A percentile compares a stretch with the other conserved stretches of the same genome.
Conservation (phyloP, 2,888 invertebrate species). For the Troides oblongomaculatus region DNA sequence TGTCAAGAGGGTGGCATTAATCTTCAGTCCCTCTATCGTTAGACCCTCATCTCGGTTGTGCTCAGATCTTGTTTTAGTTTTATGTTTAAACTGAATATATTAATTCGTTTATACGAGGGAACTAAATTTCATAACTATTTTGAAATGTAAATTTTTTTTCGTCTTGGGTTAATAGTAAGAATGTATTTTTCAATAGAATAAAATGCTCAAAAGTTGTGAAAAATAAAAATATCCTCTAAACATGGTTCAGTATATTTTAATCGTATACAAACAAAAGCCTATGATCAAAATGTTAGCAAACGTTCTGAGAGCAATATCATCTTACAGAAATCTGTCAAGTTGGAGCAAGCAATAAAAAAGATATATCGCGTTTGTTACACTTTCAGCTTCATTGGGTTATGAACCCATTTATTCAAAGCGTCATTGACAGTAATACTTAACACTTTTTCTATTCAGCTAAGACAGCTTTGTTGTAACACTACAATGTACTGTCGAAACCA, state of each 20-base stretch:
- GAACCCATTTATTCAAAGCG: conserved; percentile 42
- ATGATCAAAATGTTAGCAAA: not conserved
- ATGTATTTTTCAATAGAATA: too few relatives aligned
- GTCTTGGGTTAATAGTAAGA: too few relatives aligned
- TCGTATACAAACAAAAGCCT: not conserved
- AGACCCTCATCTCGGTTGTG: conserved; percentile 10
- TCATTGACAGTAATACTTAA: conserved; percentile 33
- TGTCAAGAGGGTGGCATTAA: conserved; percentile 29
- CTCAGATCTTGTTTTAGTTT: conserved; percentile 20
- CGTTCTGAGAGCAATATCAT: conserved; percentile 14
- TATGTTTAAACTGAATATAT: conserved; percentile 22
- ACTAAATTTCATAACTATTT: not conserved
- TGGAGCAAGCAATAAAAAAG: conserved; percentile 45
- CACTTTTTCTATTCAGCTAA: conserved; percentile 9
- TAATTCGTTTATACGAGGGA: not conserved
- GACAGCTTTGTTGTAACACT: not conserved
- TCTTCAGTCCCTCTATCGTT: conserved; percentile 24
- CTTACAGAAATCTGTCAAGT: conserved; percentile 47
- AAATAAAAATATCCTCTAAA: not conserved
- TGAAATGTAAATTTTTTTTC: not conserved
- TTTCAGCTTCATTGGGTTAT: conserved; percentile 43
- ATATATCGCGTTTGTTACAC: conserved; percentile 50
- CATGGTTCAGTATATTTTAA: too few relatives aligned
- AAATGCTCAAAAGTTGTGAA: too few relatives aligned
- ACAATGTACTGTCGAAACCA: not conserved